Evolutionary conservation across 2,113 vertebrate species (phyloP).

Genomic region (Psittacus erithacus): DNA sequence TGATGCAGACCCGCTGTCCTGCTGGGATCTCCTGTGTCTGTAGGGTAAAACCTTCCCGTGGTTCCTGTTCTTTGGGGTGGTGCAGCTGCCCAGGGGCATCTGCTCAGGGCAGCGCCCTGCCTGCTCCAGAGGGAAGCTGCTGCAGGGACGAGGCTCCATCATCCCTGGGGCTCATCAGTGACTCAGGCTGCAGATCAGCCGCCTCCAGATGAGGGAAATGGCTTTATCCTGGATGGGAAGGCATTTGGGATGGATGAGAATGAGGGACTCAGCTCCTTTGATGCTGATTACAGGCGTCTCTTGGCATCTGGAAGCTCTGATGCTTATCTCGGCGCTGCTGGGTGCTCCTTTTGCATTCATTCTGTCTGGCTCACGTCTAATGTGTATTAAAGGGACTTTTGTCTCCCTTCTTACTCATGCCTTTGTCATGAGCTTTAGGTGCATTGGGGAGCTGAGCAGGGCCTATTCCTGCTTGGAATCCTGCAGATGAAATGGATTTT

Average conservation of each 20-base stretch:
- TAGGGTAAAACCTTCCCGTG: neutral
- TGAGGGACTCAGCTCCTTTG: neutral
- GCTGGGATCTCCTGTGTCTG: fast-evolving
- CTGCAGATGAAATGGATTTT: fast-evolving
- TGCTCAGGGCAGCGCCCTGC: neutral
- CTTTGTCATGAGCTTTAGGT: neutral
- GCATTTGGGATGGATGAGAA: neutral
- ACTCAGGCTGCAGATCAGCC: neutral
- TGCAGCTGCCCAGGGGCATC: neutral
- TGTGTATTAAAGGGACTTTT: neutral
- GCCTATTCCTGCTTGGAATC: neutral
- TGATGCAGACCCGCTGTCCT: fast-evolving
- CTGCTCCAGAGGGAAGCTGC: neutral
- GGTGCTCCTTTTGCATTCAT: neutral
- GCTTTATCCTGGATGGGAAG: neutral
- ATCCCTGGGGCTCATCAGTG: fast-evolving
- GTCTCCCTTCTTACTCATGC: neutral
- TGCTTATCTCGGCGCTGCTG: neutral
- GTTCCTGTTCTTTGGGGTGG: fast-evolving
- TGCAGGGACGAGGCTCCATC: fast-evolving
- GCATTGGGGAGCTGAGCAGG: neutral
- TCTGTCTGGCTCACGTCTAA: neutral
- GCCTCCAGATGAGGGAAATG: neutral
- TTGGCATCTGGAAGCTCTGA: neutral
- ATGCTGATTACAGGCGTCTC: neutral